Conservation (phyloP, 2,888 invertebrate genomes). For the Drosophila greeni region DNA sequence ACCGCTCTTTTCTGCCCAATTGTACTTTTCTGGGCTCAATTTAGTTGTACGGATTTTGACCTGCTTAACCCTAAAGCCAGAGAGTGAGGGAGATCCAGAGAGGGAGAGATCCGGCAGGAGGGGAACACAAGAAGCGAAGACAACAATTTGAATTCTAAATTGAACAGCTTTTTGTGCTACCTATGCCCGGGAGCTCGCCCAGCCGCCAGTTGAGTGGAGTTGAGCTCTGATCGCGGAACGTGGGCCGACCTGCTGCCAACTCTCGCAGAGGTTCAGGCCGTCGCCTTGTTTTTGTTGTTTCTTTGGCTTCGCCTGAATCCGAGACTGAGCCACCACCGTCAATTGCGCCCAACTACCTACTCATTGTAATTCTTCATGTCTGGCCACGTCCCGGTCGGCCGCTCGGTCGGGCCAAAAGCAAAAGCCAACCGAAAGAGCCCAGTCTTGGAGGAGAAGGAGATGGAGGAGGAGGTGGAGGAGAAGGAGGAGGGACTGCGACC, state of each 20-base stretch:
- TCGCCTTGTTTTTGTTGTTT: slow-evolving; percentile 16
- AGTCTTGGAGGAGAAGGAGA: not conserved
- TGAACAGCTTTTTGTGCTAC: slow-evolving; percentile 75
- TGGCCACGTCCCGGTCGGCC: slow-evolving; percentile 39
- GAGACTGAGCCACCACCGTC: slow-evolving; percentile 48
- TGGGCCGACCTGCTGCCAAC: slow-evolving; percentile 73
- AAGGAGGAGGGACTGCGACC: slow-evolving; percentile 59
- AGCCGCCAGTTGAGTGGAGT: slow-evolving; percentile 36
- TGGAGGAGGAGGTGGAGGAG: slow-evolving; percentile 12
- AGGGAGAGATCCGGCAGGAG: not conserved
- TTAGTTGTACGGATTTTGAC: slow-evolving; percentile 78
- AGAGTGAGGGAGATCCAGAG: slow-evolving; percentile 4
- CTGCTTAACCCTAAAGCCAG: slow-evolving; percentile 75
- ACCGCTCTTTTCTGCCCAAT: slow-evolving; percentile 53
- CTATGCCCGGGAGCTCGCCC: slow-evolving; percentile 69
- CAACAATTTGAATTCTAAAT: slow-evolving; percentile 76
- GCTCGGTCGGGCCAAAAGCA: slow-evolving; percentile 51
- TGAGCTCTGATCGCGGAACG: slow-evolving; percentile 52
- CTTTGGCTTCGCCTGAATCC: slow-evolving; percentile 6
- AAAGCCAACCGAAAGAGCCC: slow-evolving; percentile 27
- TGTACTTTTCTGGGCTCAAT: slow-evolving; percentile 76
- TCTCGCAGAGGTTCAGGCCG: slow-evolving; percentile 39
- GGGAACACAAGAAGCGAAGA: slow-evolving; percentile 63
- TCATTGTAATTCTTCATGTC: slow-evolving; percentile 74
- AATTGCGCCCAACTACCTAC: slow-evolving; percentile 74